Percentiles rank a stretch among this genome's conserved stretches.
Conservation (phyloP, 2,113 vertebrate genomes). For the Meles meles region DNA sequence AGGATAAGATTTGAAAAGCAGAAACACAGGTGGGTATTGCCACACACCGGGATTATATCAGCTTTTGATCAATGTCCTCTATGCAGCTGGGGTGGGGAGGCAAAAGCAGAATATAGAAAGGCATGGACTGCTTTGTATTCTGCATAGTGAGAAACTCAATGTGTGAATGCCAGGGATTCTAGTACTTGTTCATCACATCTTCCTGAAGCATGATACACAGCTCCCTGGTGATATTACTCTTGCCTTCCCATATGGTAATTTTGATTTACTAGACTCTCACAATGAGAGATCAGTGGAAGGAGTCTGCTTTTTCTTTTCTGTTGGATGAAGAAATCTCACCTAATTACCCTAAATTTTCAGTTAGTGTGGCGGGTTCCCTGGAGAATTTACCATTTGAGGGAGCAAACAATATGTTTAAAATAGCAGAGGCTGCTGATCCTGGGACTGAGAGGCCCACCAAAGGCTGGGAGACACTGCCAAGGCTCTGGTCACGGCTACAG, state of each 20-base stretch:
- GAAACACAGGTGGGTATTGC: not conserved
- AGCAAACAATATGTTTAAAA: not conserved
- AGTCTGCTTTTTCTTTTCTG: not conserved
- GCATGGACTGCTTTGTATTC: not conserved
- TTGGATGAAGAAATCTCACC: not conserved
- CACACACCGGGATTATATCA: not conserved
- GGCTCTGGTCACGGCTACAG: not conserved
- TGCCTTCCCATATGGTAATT: not conserved
- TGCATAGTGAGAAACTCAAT: not conserved
- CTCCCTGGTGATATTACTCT: not conserved
- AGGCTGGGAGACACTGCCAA: not conserved
- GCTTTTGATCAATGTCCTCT: not conserved
- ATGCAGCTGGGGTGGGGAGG: not conserved
- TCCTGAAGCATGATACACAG: not conserved
- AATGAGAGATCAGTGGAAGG: not conserved
- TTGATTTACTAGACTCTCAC: not conserved
- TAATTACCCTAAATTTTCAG: not conserved
- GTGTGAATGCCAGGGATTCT: not conserved
- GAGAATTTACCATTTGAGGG: not conserved
- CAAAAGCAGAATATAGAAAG: not conserved
- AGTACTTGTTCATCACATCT: not conserved
- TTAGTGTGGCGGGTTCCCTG: not conserved
- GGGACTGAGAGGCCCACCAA: not conserved
- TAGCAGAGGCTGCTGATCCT: not conserved
- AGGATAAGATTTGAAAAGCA: not conserved